Evolutionary conservation across 2,113 vertebrate species (phyloP), one percentile per base, ranked within the genome.

Genomic region (Dromaius novaehollandiae): DNA sequence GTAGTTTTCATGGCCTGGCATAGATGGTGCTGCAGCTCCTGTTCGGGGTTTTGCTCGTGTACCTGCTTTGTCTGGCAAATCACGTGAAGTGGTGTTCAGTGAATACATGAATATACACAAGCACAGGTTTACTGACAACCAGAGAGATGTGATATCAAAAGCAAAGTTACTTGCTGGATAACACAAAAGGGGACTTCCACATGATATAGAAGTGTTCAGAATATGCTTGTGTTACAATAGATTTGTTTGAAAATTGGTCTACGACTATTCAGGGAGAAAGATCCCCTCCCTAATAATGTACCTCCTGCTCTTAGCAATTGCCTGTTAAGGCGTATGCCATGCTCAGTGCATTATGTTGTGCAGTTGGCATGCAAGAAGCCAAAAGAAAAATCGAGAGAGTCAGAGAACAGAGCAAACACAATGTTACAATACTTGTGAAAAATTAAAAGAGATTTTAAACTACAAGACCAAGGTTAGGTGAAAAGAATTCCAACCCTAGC

Each of bases 1-100:
- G n/a, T 0, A 3, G 13, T 48, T 78, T 44, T 61, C 0, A 0
- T 56, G 55, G 26, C 14, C 55, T 16, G 55, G 14, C 0, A 0
- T 51, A 32, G 46, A 20, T 40, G 58, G 26, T 71, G 40, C 66
- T 83, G 56, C 50, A 76, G 82, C 73, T 71, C 34, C 46, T 25
- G 28, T 51, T 12, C n/a, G 36, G 60, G 65, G 11, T 34, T 42
- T 55, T 51, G 9, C 53, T 64, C 28, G 2, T 74, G 34, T 6
- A 34, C 32, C 32, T 63, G 58, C 63, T 71, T 46, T 40, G 30
- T 22, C 55, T 82, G 36, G 22, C 8, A 44, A 19, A 82, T 74
- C 42, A 21, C 28, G 13, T 30, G 8, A 38, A 70, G 5, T 3
- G 24, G 11, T 34, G 44, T 12, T 14, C 21, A 42, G 46, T 24